phyloP scores from a whole-genome alignment of 1,140 invertebrate genomes.

The Melipona quadrifasciata region DNA sequence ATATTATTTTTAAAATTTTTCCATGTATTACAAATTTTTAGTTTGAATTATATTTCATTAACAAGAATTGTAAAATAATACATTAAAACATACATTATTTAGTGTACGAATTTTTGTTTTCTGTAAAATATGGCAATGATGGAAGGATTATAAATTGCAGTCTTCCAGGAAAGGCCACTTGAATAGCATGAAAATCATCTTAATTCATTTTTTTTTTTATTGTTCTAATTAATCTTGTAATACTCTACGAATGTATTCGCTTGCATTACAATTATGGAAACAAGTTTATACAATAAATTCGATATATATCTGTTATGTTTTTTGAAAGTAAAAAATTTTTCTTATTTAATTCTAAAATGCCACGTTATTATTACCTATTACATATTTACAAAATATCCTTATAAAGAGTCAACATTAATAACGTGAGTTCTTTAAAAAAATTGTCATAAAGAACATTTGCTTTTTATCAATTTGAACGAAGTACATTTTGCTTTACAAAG shows the following conservation, averaged over 20 bases:
- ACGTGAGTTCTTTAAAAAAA: conserved; percentile 64
- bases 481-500: conserved; percentile 55
- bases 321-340: conserved; percentile 56
- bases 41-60: conserved; percentile 47
- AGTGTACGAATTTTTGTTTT: conserved; percentile 54
- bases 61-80: conserved; percentile 51
- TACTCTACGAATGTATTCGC: conserved; percentile 40
- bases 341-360: conserved; percentile 60
- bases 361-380: conserved; percentile 64
- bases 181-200: conserved; percentile 65
- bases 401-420: conserved; percentile 70
- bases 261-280: conserved; percentile 60
- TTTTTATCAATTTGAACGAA: conserved; percentile 38
- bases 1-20: conserved; percentile 36
- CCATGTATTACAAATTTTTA: conserved; percentile 41
- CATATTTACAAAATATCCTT: conserved; percentile 68
- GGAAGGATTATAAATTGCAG: conserved; percentile 76
- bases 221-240: conserved; percentile 52
- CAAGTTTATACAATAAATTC: conserved; percentile 52
- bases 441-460: conserved; percentile 41
- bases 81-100: conserved; percentile 47
- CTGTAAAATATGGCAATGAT: conserved; percentile 69
- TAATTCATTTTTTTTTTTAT: conserved; percentile 58
- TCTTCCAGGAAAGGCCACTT: conserved; percentile 80
- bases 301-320: conserved; percentile 40